Percentiles rank a stretch among this genome's conserved stretches.
Conservation (phyloP, 2,113 vertebrate genomes). For the Syngnathoides biaculeatus region DNA sequence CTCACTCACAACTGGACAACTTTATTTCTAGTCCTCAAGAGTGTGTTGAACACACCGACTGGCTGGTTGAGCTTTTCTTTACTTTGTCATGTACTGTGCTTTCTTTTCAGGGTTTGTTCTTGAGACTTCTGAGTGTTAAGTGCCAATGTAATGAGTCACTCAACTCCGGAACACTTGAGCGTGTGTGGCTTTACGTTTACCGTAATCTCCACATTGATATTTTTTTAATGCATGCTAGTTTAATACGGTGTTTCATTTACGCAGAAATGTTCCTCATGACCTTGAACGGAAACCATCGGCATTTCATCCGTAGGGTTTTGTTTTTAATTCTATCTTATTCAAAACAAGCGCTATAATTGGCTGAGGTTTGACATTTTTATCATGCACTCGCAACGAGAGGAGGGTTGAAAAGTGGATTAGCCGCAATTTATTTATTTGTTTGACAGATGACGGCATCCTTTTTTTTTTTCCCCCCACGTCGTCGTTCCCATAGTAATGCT, state of each 20-base stretch:
- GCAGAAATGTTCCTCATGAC: slow-evolving; percentile 33
- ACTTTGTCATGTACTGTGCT: neutral
- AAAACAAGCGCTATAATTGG: slow-evolving; percentile 67
- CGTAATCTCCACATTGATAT: neutral
- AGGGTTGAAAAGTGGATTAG: slow-evolving; percentile 63
- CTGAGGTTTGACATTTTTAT: slow-evolving; percentile 72
- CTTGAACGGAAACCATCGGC: slow-evolving; percentile 26
- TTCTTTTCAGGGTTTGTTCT: neutral
- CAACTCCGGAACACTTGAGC: neutral
- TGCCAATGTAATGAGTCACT: neutral
- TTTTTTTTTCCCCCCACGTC: slow-evolving; percentile 38
- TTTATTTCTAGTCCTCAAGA: neutral
- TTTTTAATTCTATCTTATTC: slow-evolving; percentile 57
- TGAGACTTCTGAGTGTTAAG: slow-evolving; percentile 1
- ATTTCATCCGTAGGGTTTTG: slow-evolving; percentile 33
- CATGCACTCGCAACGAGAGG: slow-evolving; percentile 59
- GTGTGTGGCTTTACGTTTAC: neutral
- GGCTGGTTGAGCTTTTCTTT: slow-evolving; percentile 7
- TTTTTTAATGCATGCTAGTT: neutral
- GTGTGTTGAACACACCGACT: neutral
- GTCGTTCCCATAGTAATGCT: slow-evolving; percentile 69
- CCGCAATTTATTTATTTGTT: slow-evolving; percentile 59
- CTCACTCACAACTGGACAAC: neutral
- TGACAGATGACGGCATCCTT: slow-evolving; percentile 69
- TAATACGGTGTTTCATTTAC: neutral